Percentiles rank a stretch among this genome's conserved stretches.
Evolutionary conservation across 2,113 vertebrate species (phyloP).

Genomic region (Emydura subglobosa): DNA sequence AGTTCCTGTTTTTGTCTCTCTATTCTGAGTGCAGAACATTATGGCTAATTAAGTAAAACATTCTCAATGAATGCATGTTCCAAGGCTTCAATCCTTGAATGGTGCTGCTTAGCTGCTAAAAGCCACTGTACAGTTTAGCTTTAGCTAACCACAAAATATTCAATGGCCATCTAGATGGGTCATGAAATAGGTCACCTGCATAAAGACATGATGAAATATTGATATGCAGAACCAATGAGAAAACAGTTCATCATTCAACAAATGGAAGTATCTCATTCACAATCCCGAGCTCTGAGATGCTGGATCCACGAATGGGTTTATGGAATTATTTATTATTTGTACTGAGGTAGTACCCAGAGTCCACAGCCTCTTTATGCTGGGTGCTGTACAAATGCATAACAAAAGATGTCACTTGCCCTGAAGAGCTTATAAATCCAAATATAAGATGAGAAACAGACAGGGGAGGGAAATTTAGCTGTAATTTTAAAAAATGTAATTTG

Average conservation of each 20-base stretch:
- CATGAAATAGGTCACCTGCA: neutral
- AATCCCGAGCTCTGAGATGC: neutral
- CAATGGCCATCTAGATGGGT: neutral
- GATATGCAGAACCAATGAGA: neutral
- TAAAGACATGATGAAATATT: neutral
- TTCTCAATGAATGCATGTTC: neutral
- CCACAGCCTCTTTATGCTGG: neutral
- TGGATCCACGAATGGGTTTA: neutral
- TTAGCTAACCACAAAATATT: neutral
- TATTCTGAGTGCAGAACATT: slow-evolving; percentile 15
- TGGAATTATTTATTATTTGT: neutral
- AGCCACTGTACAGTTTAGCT: neutral
- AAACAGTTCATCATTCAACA: neutral
- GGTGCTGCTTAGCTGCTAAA: slow-evolving; percentile 28
- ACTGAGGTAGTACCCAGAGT: neutral
- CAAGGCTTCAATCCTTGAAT: neutral
- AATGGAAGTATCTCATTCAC: neutral
- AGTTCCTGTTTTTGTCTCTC: neutral
- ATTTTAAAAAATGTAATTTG: neutral
- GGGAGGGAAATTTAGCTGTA: neutral
- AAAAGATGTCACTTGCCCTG: neutral
- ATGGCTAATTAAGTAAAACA: slow-evolving; percentile 28
- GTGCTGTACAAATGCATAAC: neutral
- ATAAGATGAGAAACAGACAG: too few relatives aligned
- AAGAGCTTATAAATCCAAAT: neutral